Base-by-base conservation (phyloP, 1,140 invertebrate genomes). In the Ruditapes philippinarum region DNA sequence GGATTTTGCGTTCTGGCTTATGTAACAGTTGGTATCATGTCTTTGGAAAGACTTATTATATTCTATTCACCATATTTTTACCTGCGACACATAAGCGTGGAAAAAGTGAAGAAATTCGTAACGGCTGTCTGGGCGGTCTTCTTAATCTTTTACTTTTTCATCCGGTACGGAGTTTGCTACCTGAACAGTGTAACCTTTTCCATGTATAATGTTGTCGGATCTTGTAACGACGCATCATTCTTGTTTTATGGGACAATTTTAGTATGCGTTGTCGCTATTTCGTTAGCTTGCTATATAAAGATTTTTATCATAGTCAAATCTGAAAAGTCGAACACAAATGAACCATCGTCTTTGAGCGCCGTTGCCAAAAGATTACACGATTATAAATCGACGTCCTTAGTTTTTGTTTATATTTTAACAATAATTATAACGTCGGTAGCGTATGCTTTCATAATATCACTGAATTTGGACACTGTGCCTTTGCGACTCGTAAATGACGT, bases 61-160 rank as follows among this genome's bases (percentile, higher is more conserved):
- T 79, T 79, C 28, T 79, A 57, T 38, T 79, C 76, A 14, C 76
- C 76, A 33, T 25, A 57, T 51, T 79, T 79, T 28, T 79, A 79
- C 25, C 49, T 79, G 4, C 45, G 76, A 31, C n/a, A 1, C 40
- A 38, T 79, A 17, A 79, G 22, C 7, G 11, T 51, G 28, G 25
- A 17, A 31, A 14, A 3, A 9, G 76, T 79, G n/a, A 79, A 79
- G 49, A 79, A 38, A n/a, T 25, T 28, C 14, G 76, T 31, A 22
- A 17, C 31, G 28, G 25, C 31, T 36, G 31, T 79, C 22, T 79
- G 76, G 76, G n/a, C 33, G n/a, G 36, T 33, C 2, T 19, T 25
- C 12, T 79, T 36, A 17, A 4, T 54, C 14, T 25, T 28, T 31
- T 79, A 79, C 36, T 79, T 17, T 22, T 36, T 79, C 7, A 33